Evolutionary conservation across 2,888 invertebrate genomes (phyloP).

Genomic region (Spisula subtruncata): DNA sequence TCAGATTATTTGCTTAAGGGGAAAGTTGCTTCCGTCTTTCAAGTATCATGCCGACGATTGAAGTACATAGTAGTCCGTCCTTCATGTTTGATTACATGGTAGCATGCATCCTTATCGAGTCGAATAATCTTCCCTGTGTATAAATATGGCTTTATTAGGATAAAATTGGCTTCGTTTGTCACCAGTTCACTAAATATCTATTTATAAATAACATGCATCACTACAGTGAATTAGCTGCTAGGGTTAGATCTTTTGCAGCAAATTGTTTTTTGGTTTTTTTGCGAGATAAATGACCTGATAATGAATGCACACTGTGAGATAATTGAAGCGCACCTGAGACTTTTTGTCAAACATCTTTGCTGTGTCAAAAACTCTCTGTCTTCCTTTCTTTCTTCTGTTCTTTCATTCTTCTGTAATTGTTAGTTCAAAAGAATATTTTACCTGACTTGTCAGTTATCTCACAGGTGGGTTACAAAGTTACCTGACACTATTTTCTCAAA

Average conservation of each 20-base stretch:
- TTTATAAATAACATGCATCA: neutral
- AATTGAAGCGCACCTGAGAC: no score
- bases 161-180: neutral
- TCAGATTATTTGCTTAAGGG: neutral
- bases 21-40: constrained; percentile 22
- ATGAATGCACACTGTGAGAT: no score
- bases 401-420: no score
- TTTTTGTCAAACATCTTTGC: no score
- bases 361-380: no score
- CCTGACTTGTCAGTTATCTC: no score
- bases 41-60: neutral
- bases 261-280: no score
- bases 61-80: neutral
- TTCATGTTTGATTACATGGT: neutral
- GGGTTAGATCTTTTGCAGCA: neutral
- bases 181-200: neutral
- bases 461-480: no score
- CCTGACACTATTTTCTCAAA: no score
- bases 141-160: neutral
- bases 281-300: no score
- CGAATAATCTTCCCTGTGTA: neutral
- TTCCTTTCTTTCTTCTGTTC: no score
- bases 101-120: neutral
- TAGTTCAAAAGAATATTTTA: no score
- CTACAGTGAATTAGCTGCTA: neutral